Evolutionary conservation across 2,113 vertebrate species (phyloP).

Genomic region (Onychorhynchus coronatus): DNA sequence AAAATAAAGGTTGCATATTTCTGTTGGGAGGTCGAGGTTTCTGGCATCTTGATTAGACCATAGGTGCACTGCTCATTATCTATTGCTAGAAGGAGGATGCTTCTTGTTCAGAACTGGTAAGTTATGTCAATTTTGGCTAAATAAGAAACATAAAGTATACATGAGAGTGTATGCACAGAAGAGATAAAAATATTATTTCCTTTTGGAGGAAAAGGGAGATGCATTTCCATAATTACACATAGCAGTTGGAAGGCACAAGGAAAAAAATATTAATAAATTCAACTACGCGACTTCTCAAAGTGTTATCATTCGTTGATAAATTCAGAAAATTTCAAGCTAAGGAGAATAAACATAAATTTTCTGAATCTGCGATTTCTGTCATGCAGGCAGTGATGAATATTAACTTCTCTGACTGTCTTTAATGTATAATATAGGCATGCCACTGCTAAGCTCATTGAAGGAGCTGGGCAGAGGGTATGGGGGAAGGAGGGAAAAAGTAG

Average conservation of each 20-base stretch:
- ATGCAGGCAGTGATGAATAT: slow-evolving; percentile 10
- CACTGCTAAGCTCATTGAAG: neutral
- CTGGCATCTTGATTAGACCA: neutral
- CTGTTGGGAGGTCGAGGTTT: neutral
- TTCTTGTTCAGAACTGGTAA: neutral
- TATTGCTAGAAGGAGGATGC: neutral
- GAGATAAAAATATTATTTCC: neutral
- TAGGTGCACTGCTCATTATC: neutral
- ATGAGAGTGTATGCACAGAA: neutral
- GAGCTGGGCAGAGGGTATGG: neutral
- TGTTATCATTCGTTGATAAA: neutral
- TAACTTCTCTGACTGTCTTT: slow-evolving; percentile 25
- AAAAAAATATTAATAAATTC: neutral
- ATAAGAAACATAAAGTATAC: neutral
- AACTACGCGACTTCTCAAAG: neutral
- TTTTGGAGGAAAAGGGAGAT: neutral
- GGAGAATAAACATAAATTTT: neutral
- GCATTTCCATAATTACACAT: neutral
- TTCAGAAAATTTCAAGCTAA: neutral
- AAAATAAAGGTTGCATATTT: neutral
- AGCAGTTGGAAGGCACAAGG: neutral
- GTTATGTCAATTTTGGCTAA: neutral
- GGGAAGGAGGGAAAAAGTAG: neutral
- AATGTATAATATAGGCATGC: neutral
- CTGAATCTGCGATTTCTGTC: neutral